phyloP scores from a whole-genome alignment of 1,140 invertebrate genomes.

The Kradibia gibbosae region DNA sequence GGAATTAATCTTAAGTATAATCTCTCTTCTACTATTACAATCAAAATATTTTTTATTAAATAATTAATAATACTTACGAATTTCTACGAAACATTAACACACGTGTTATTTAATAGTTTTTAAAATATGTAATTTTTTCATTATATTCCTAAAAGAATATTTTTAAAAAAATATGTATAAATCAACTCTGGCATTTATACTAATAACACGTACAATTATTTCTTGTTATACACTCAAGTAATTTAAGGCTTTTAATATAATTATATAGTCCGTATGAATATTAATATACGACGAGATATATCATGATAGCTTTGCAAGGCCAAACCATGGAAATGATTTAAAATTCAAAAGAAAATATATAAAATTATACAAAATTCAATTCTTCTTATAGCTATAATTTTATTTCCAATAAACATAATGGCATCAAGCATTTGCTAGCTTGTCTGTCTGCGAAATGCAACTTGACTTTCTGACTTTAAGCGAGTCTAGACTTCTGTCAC shows the following conservation, averaged over 20 bases:
- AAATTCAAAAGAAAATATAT: background rate
- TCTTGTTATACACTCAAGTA: background rate
- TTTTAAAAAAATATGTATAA: background rate
- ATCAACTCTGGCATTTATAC: background rate
- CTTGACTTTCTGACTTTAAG: background rate
- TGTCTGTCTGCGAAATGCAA: background rate
- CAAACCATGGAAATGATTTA: no score
- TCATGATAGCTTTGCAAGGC: background rate
- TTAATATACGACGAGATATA: background rate
- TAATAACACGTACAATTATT: background rate
- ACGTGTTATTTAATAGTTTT: background rate
- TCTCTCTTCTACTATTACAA: no score
- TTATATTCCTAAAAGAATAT: background rate
- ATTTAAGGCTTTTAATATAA: slow-evolving; percentile 3
- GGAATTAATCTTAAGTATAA: no score
- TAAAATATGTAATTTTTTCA: background rate
- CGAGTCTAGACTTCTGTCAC: background rate
- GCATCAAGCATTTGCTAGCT: no score
- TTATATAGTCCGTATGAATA: background rate
- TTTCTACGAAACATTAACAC: background rate
- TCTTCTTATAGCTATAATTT: background rate
- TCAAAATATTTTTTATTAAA: no score
- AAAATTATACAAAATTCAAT: background rate
- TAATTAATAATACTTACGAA: no score
- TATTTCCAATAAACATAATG: background rate